Base-by-base conservation (phyloP, 2,113 vertebrate genomes). In the Drymodes brunneopygia region DNA sequence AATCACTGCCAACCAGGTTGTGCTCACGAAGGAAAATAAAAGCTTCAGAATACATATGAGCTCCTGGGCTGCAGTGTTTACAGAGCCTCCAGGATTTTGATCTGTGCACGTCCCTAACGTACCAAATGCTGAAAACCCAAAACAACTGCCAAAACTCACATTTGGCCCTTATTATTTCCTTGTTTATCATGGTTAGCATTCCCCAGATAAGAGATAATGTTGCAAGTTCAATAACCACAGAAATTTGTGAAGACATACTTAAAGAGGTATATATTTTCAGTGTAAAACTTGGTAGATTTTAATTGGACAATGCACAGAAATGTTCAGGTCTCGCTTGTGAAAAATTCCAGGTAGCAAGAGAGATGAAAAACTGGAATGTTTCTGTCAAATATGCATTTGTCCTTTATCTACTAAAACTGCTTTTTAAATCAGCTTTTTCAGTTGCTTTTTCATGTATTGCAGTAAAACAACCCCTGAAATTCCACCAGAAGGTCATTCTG, bases 111-210 rank as follows among this genome's bases (percentile, higher is more conserved):
- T 94, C 88, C 54, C 82, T 56, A 27, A 93, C 19, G 48, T 35
- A 94, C 75, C 72, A 81, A 95, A 90, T 36, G 67, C 38, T 71
- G 93, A 93, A 91, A 96, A 93, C 71, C 78, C 88, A 78, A 88
- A 92, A 20, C 87, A 81, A 91, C 88, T 90, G 97, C 92, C 95
- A 96, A 92, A 94, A 62, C 40, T 83, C 92, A 92, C 93, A 93
- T 96, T 95, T 96, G 92, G 95, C 93, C 84, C 75, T 79, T 53
- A 92, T 93, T 96, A 91, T 94, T 95, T 95, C 64, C 58, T 79
- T 96, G 91, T 93, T 97, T 96, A 93, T 90, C 81, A 60, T 90
- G 61, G 92, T 90, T 94, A 81, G 78, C 72, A 81, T 96, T 96
- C 95, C 92, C 80, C 71, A 92, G 86, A 96, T 91, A 96, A 87